These are phyloP conservation scores for Dinocampus coccinellae DNA, from an alignment of 2,888 invertebrate species.

Conservation along the genomic window DNA sequence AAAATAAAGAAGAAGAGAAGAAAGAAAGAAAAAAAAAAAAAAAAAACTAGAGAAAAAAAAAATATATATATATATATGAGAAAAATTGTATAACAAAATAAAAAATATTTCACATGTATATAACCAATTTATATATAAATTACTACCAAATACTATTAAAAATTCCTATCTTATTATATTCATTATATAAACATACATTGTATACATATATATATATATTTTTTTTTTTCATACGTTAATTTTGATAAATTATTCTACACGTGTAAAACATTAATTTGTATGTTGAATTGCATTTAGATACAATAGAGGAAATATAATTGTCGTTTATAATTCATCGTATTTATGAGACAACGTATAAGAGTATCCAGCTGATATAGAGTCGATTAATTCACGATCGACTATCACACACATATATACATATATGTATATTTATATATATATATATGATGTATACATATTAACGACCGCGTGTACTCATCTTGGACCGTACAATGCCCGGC, in stretches of 20 bases:
- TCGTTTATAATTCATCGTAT: conserved; percentile 6
- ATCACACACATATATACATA: conserved; percentile 8
- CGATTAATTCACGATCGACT: conserved; percentile 27
- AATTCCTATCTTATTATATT: no score
- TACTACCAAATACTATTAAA: no score
- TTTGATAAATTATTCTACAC: background rate
- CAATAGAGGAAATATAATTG: conserved; percentile 8
- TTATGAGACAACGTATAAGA: background rate
- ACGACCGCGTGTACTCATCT: conserved; percentile 12
- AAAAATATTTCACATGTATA: background rate
- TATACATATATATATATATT: no score
- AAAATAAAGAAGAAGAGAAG: no score
- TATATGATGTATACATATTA: background rate
- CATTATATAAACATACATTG: no score
- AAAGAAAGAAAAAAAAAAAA: no score
- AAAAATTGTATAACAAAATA: no score
- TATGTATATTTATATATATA: background rate
- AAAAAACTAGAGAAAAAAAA: no score
- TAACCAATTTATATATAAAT: background rate
- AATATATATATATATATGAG: no score
- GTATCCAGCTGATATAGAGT: conserved; percentile 29
- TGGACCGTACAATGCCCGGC: conserved; percentile 28
- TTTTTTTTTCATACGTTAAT: no score
- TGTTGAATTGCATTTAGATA: background rate
- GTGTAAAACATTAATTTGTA: background rate